phyloP scores from a whole-genome alignment of 2,888 invertebrate genomes.

The Neoscelio sp. region DNA sequence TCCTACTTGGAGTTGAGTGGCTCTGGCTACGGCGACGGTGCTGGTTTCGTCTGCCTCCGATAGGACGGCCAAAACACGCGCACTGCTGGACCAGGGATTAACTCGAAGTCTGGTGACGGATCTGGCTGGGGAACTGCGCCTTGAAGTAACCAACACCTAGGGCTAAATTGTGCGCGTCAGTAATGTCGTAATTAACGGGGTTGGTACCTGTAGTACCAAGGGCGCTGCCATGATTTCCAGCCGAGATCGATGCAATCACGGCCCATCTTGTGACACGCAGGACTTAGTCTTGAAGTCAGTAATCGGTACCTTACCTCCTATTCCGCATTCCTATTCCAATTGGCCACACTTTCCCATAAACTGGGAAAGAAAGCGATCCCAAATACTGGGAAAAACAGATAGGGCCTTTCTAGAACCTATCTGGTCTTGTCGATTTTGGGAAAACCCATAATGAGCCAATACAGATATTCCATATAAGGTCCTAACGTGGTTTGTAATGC shows the following conservation, averaged over 20 bases:
- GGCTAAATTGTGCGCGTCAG: not conserved
- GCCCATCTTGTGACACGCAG: not conserved
- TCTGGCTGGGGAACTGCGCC: not conserved
- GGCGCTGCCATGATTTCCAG: not conserved
- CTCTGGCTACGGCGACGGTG: slow-evolving; percentile 30
- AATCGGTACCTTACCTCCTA: not conserved
- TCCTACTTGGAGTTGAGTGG: not conserved
- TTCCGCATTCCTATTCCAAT: not conserved
- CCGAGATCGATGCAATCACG: slow-evolving; percentile 4
- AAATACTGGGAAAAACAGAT: too few species aligned
- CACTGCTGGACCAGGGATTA: slow-evolving; percentile 26
- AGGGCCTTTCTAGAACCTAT: too few species aligned
- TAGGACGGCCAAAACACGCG: not conserved
- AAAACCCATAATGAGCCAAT: too few species aligned
- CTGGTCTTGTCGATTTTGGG: too few species aligned
- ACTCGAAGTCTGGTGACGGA: not conserved
- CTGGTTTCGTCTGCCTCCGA: not conserved
- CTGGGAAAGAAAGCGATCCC: not conserved
- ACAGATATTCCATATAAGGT: too few species aligned
- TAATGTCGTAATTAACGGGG: too few species aligned
- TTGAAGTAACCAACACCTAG: not conserved
- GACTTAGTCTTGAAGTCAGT: not conserved
- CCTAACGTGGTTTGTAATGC: too few species aligned
- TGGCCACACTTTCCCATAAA: not conserved
- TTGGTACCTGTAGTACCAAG: not conserved